Evolutionary conservation across 2,797 vertebrate species (phyloP).

Genomic region (Chaetophractus vellerosus): DNA sequence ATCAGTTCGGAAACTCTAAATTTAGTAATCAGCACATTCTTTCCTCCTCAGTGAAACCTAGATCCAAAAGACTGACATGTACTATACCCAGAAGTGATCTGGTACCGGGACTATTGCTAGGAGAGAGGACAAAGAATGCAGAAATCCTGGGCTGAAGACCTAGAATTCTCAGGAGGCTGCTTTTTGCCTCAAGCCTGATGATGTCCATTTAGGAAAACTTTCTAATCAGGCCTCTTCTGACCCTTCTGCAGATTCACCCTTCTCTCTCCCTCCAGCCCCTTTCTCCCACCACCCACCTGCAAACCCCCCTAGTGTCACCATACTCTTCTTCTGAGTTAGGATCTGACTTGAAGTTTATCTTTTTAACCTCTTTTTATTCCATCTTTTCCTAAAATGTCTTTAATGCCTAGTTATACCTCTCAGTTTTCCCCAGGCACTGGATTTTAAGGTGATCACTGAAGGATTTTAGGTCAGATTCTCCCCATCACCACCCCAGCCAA

Average conservation of each 20-base stretch:
- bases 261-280: background rate
- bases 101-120: background rate
- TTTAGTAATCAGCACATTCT: conserved; percentile 47
- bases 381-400: conserved; percentile 24
- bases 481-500: conserved; percentile 78
- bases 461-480: conserved; percentile 84
- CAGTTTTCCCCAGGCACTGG: conserved; percentile 65
- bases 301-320: background rate
- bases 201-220: conserved; percentile 13
- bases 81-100: conserved; percentile 25
- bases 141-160: background rate
- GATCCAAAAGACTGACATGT: conserved; percentile 39
- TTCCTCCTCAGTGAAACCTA: conserved; percentile 44
- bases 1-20: conserved; percentile 66
- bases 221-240: background rate
- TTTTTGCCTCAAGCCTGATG: background rate
- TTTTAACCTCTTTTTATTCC: background rate
- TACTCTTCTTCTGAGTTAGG: conserved; percentile 22
- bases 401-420: conserved; percentile 50
- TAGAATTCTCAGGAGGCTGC: background rate
- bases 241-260: background rate
- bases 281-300: background rate
- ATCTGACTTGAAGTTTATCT: conserved; percentile 34
- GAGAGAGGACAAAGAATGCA: background rate
- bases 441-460: conserved; percentile 85